phyloP scores from a whole-genome alignment of 2,888 invertebrate species.

The Carabus problematicus region DNA sequence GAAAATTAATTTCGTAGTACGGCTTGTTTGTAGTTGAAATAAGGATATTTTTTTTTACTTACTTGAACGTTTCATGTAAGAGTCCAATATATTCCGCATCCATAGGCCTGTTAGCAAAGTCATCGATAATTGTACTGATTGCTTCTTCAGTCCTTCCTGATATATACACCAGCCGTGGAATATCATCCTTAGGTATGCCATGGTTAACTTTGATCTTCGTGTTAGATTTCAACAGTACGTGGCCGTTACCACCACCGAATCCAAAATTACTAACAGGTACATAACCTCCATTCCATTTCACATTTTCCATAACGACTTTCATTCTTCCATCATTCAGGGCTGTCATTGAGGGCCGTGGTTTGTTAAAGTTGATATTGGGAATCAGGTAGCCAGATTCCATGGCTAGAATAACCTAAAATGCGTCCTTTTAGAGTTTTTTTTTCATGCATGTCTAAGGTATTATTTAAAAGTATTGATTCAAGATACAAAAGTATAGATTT shows the following conservation, averaged over 20 bases:
- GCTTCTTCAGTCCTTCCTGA: conserved; percentile 84
- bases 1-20: too few species aligned
- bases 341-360: conserved; percentile 62
- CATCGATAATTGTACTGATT: conserved; percentile 69
- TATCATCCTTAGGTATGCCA: conserved; percentile 68
- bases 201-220: conserved; percentile 67
- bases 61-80: conserved; percentile 42
- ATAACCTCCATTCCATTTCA: conserved; percentile 74
- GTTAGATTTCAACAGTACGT: conserved; percentile 69
- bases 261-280: conserved; percentile 91
- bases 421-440: background rate
- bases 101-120: conserved; percentile 66
- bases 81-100: conserved; percentile 70
- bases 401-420: conserved; percentile 65
- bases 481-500: conserved; percentile 76
- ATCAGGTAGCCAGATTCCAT: conserved; percentile 83
- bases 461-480: conserved; percentile 52
- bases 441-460: too few species aligned
- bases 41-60: conserved; percentile 31
- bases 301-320: conserved; percentile 76
- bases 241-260: conserved; percentile 88
- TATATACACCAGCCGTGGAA: conserved; percentile 75
- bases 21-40: background rate
- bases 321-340: conserved; percentile 69
- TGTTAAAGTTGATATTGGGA: conserved; percentile 81